Conservation (phyloP, 1,140 invertebrate genomes). For the Steinernema khuongi region DNA sequence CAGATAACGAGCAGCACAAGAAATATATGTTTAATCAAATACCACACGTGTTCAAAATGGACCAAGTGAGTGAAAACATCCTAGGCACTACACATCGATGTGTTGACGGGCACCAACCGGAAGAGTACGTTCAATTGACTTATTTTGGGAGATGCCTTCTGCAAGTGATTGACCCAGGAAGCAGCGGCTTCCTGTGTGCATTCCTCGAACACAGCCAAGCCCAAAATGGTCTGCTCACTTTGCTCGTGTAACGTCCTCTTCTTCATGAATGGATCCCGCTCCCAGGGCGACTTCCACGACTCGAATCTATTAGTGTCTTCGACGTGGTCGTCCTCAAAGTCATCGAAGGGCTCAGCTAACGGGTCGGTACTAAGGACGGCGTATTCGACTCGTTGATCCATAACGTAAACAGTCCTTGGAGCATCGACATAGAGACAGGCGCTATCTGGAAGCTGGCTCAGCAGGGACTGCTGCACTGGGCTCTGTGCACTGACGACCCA, state of each 20-base stretch:
- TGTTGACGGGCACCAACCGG: constrained; percentile 4
- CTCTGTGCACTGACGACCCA: constrained; percentile 89
- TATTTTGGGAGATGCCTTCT: constrained; percentile 72
- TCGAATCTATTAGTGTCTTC: constrained; percentile 29
- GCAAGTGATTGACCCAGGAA: constrained; percentile 82
- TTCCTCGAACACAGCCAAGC: constrained; percentile 78
- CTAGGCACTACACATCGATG: too few species aligned
- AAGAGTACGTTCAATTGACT: constrained; percentile 15
- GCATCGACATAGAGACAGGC: constrained; percentile 78
- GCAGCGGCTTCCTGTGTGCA: constrained; percentile 72
- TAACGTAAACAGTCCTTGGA: constrained; percentile 75
- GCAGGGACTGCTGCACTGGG: constrained; percentile 69
- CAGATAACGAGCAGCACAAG: too few species aligned
- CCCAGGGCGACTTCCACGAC: constrained; percentile 9
- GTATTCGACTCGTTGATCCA: constrained; percentile 72
- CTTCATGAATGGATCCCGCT: constrained; percentile 15
- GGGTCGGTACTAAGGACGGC: constrained; percentile 74
- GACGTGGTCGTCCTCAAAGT: constrained; percentile 41
- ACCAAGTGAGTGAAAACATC: not conserved
- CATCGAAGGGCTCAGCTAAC: constrained; percentile 24
- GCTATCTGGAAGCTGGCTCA: constrained; percentile 68
- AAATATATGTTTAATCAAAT: too few species aligned
- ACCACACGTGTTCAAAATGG: constrained; percentile 14
- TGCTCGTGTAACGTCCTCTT: constrained; percentile 74
- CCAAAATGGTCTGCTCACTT: constrained; percentile 81